Percentiles rank a stretch among this genome's conserved stretches.
Evolutionary conservation across 2,797 vertebrate species (phyloP).

Genomic region (Macroramphosus scolopax): DNA sequence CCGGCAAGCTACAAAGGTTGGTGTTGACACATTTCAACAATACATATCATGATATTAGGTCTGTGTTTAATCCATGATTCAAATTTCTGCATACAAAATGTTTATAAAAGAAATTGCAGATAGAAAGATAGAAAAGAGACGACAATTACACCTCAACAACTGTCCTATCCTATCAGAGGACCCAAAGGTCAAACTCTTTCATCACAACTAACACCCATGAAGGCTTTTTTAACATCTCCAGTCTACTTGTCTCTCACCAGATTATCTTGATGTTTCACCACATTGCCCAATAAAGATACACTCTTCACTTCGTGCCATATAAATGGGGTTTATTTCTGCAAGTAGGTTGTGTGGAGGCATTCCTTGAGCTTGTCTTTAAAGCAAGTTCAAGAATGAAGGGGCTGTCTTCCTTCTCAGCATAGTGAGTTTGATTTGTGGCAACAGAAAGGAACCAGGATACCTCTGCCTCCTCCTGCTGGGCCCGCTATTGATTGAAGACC

Average conservation of each 20-base stretch:
- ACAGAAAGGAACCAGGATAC: constrained; percentile 42
- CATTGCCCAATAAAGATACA: constrained; percentile 31
- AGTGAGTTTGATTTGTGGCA: constrained; percentile 64
- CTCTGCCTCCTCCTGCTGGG: constrained; percentile 40
- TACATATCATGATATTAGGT: constrained; percentile 6
- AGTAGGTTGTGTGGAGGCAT: constrained; percentile 56
- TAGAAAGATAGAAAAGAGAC: too few species aligned
- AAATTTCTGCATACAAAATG: constrained; percentile 15
- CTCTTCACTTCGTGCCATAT: constrained; percentile 40
- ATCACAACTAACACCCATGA: too few species aligned
- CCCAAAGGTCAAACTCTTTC: too few species aligned
- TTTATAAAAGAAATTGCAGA: too few species aligned
- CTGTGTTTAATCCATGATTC: constrained; percentile 8
- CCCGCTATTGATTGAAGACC: constrained; percentile 65
- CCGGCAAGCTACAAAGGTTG: constrained; percentile 2
- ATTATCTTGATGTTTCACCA: constrained; percentile 32
- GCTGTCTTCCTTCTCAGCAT: constrained; percentile 62
- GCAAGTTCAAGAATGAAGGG: constrained; percentile 59
- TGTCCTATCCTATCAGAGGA: too few species aligned
- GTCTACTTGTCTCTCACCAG: constrained; percentile 7
- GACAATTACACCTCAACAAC: too few species aligned
- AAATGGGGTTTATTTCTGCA: constrained; percentile 47
- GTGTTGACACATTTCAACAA: constrained; percentile 9
- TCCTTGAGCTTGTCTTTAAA: constrained; percentile 59
- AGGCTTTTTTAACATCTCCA: constrained; percentile 5